Percentiles rank a stretch among this genome's conserved stretches.
phyloP scores from a whole-genome alignment of 2,888 invertebrate species.

The Germaria angustata region DNA sequence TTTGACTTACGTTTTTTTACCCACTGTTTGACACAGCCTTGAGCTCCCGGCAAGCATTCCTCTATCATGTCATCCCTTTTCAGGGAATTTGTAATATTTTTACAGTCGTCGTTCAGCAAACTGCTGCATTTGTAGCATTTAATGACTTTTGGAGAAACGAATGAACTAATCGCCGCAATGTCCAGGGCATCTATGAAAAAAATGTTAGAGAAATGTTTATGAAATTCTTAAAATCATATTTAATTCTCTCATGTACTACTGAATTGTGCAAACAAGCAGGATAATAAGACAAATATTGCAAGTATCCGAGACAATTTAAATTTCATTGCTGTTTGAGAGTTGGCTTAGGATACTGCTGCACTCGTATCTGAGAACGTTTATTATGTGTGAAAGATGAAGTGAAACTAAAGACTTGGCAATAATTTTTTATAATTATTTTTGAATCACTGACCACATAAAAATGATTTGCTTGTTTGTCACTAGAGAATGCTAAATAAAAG shows the following conservation, averaged over 20 bases:
- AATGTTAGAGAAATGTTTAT: not conserved
- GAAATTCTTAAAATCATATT: not conserved
- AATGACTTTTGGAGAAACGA: not conserved
- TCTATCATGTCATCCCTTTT: not conserved
- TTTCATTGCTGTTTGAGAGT: not conserved
- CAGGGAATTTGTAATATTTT: not conserved
- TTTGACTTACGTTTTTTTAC: not conserved
- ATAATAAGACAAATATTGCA: not conserved
- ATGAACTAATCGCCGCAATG: not conserved
- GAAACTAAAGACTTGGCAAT: not conserved
- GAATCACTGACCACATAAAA: not conserved
- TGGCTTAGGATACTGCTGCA: not conserved
- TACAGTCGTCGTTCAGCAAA: not conserved
- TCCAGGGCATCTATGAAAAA: not conserved
- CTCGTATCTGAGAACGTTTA: not conserved
- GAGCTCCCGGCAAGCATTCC: not conserved
- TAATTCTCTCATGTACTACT: not conserved
- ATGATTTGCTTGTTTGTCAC: slow-evolving; percentile 2
- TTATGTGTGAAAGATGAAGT: not conserved
- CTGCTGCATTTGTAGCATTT: slow-evolving; percentile 29
- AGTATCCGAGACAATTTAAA: not conserved
- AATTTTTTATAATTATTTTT: not conserved
- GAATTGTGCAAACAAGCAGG: not conserved
- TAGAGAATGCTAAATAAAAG: not conserved
- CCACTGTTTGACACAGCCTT: slow-evolving; percentile 32